These are phyloP conservation scores for Papilio glaucus DNA, from an alignment of 1,140 invertebrate species.

Conservation along the genomic window DNA sequence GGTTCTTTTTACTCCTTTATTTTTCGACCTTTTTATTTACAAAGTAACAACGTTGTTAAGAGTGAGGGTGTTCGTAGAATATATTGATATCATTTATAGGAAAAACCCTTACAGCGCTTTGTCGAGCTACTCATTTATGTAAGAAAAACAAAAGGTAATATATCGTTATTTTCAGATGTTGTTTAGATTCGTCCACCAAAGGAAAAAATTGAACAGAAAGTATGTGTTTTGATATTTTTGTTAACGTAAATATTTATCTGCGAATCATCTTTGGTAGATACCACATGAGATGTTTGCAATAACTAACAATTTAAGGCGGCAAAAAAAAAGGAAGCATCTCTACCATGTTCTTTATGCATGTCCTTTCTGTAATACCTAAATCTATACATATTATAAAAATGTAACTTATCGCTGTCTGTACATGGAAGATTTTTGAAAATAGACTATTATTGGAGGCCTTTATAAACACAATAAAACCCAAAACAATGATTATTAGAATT, in stretches of 20 bases:
- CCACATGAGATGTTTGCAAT: too few relatives aligned
- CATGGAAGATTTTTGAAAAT: too few relatives aligned
- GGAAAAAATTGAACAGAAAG: not conserved
- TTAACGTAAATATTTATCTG: not conserved
- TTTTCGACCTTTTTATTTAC: not conserved
- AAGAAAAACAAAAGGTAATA: not conserved
- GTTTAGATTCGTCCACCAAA: not conserved
- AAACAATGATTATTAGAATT: too few relatives aligned
- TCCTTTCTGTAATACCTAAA: too few relatives aligned
- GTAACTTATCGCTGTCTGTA: too few relatives aligned
- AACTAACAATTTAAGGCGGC: too few relatives aligned
- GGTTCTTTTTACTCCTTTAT: not conserved
- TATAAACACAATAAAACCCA: too few relatives aligned
- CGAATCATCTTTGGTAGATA: not conserved
- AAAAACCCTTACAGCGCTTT: not conserved
- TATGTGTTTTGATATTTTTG: not conserved
- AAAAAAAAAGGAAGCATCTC: too few relatives aligned
- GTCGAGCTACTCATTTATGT: not conserved
- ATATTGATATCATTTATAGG: not conserved
- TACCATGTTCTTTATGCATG: too few relatives aligned
- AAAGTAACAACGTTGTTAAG: not conserved
- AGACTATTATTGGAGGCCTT: too few relatives aligned
- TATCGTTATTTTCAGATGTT: slow-evolving; percentile 3
- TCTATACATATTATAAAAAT: too few relatives aligned
- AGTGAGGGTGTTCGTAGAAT: not conserved